phyloP scores from a whole-genome alignment of 2,797 vertebrate genomes.

The Cyclura pinguis region DNA sequence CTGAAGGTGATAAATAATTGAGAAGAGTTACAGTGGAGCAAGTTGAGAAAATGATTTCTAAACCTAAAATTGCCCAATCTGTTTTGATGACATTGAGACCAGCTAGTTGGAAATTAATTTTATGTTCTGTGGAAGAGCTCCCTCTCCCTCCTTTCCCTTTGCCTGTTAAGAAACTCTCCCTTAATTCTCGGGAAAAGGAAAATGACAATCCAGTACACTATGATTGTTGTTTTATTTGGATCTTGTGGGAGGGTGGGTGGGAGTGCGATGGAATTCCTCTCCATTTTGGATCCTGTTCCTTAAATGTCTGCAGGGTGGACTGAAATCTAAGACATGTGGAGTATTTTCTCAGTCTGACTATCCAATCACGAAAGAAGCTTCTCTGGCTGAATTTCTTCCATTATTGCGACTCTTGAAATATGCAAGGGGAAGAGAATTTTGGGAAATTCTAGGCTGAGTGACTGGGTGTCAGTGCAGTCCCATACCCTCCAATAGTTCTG shows the following conservation, averaged over 20 bases:
- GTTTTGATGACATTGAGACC: conserved; percentile 37
- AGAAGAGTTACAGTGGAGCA: conserved; percentile 40
- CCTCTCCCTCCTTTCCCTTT: background rate
- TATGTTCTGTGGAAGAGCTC: conserved; percentile 32
- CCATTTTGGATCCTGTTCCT: background rate
- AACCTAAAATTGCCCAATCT: conserved; percentile 21
- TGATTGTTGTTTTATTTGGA: background rate
- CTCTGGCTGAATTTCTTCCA: background rate
- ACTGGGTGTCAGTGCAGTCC: too few species aligned
- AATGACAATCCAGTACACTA: background rate
- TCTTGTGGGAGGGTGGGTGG: too few species aligned
- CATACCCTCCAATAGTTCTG: too few species aligned
- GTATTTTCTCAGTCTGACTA: background rate
- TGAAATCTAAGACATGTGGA: background rate
- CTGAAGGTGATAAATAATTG: conserved; percentile 46
- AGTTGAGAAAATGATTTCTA: conserved; percentile 51
- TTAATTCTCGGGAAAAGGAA: background rate
- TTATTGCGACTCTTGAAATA: background rate
- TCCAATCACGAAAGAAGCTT: background rate
- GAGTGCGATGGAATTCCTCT: background rate
- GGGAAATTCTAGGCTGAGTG: background rate
- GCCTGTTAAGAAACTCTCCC: background rate
- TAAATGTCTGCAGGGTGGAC: background rate
- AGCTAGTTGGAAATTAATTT: background rate
- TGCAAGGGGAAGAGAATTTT: background rate